Evolutionary conservation across 2,113 vertebrate genomes (phyloP).

Genomic region (Oenanthe melanoleuca): DNA sequence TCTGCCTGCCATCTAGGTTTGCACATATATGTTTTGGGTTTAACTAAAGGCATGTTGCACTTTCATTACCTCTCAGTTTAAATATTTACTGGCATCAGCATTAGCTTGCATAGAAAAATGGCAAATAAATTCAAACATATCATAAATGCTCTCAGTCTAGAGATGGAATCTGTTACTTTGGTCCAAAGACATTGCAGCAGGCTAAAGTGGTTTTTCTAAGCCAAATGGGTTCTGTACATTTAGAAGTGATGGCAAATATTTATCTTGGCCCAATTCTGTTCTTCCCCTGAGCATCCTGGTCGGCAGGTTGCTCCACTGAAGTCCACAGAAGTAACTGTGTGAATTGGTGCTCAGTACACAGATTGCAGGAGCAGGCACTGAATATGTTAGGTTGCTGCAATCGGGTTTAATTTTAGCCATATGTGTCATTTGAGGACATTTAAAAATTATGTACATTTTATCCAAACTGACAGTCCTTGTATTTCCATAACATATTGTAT

Average conservation of each 20-base stretch:
- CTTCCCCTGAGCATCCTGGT: not conserved
- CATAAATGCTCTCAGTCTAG: slow-evolving; percentile 40
- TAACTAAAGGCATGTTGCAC: slow-evolving; percentile 43
- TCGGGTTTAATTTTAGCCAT: slow-evolving; percentile 61
- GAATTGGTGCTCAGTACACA: not conserved
- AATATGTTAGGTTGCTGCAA: slow-evolving; percentile 26
- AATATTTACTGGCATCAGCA: slow-evolving; percentile 56
- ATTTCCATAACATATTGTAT: slow-evolving; percentile 38
- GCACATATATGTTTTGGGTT: slow-evolving; percentile 23
- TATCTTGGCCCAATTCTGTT: not conserved
- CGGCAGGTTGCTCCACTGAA: not conserved
- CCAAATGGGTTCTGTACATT: slow-evolving; percentile 31
- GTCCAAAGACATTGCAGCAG: not conserved
- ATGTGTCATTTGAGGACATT: slow-evolving; percentile 19
- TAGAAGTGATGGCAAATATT: slow-evolving; percentile 30
- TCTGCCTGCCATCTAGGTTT: slow-evolving; percentile 21
- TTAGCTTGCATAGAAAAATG: slow-evolving; percentile 54
- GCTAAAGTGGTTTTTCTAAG: slow-evolving; percentile 25
- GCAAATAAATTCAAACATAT: slow-evolving; percentile 45
- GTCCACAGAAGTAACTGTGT: not conserved
- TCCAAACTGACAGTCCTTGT: slow-evolving; percentile 23
- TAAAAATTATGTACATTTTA: slow-evolving; percentile 7
- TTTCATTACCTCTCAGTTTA: slow-evolving; percentile 48
- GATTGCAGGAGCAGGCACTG: not conserved
- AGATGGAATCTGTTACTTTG: slow-evolving; percentile 37